phyloP scores from a whole-genome alignment of 2,113 vertebrate species.

The Pteropus alecto region DNA sequence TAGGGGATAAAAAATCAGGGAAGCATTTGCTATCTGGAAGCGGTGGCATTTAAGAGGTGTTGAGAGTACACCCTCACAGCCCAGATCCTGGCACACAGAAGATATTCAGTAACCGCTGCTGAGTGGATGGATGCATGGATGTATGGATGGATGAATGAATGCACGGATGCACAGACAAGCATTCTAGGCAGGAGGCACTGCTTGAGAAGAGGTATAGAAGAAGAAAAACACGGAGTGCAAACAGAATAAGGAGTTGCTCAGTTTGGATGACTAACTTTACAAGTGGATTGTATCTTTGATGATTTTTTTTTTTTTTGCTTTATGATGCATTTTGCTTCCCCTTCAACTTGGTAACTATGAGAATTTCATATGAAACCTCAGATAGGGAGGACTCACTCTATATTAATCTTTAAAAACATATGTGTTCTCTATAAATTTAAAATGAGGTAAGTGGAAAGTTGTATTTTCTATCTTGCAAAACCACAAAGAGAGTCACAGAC shows the following conservation, averaged over 20 bases:
- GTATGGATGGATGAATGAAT: background rate
- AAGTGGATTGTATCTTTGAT: background rate
- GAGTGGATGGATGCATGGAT: background rate
- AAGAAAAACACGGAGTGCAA: background rate
- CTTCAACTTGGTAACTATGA: background rate
- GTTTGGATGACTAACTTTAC: background rate
- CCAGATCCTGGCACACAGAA: background rate
- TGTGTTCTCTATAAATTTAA: background rate
- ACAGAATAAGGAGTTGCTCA: background rate
- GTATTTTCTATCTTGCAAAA: constrained; percentile 28
- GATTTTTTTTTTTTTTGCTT: background rate
- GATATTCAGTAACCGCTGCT: background rate
- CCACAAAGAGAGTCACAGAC: background rate
- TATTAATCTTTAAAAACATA: constrained; percentile 9
- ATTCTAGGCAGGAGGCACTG: background rate
- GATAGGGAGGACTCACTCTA: background rate
- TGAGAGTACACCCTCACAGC: background rate
- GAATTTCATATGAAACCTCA: background rate
- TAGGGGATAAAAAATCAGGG: background rate
- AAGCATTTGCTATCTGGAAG: background rate
- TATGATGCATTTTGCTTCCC: background rate
- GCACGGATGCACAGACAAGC: background rate
- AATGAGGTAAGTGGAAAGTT: background rate
- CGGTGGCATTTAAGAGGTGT: background rate
- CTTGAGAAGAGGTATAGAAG: background rate